These are phyloP conservation scores for Diorhabda sublineata DNA, from an alignment of 1,140 invertebrate genomes.

Conservation along the genomic window DNA sequence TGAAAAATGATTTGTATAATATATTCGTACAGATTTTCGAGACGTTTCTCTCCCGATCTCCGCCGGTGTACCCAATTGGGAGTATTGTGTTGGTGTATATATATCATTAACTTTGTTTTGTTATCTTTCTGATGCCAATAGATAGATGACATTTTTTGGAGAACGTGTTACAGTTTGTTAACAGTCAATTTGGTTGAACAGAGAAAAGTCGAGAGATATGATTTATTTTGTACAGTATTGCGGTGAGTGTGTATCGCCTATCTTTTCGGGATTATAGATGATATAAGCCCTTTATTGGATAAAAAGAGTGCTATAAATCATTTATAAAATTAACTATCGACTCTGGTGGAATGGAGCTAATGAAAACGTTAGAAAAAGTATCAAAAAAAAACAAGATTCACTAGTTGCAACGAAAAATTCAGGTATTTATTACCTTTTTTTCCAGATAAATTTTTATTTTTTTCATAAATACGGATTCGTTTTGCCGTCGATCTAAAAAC, in stretches of 20 bases:
- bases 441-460: too few species aligned
- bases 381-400: background rate
- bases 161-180: background rate
- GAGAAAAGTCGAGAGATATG: background rate
- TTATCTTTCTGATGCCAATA: slow-evolving; percentile 1
- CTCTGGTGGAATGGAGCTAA: background rate
- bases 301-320: background rate
- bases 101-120: background rate
- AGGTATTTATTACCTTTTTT: too few species aligned
- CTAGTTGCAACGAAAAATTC: too few species aligned
- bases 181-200: slow-evolving; percentile 2
- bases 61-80: background rate
- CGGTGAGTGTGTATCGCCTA: background rate
- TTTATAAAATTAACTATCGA: background rate
- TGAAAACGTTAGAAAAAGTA: background rate
- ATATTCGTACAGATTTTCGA: too few species aligned
- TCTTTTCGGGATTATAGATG: background rate
- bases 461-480: too few species aligned
- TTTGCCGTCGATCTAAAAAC: too few species aligned
- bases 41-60: background rate
- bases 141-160: slow-evolving; percentile 1
- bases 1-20: too few species aligned
- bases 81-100: background rate
- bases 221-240: background rate
- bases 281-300: background rate